Percentiles rank a stretch among this genome's conserved stretches.
Conservation (phyloP, 2,888 invertebrate species). For the Mesopsocus fuscifrons region DNA sequence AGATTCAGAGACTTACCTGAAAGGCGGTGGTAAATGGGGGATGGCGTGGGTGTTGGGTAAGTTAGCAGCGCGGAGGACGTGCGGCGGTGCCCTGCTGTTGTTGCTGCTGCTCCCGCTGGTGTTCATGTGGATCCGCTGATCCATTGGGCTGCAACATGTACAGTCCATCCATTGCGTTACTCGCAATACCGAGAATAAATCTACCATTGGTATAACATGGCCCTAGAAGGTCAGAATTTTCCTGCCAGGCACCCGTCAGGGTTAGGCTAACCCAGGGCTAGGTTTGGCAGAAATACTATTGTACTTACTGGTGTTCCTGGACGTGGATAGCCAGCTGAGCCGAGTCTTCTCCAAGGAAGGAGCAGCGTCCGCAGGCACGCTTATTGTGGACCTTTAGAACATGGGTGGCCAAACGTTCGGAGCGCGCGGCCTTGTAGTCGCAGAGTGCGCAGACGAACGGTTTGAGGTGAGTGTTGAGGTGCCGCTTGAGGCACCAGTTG, state of each 20-base stretch:
- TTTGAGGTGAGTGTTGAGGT: conserved; percentile 82
- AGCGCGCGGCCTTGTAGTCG: conserved; percentile 84
- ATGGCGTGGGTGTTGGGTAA: neutral
- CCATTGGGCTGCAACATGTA: conserved; percentile 33
- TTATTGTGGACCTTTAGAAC: conserved; percentile 84
- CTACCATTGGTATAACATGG: neutral
- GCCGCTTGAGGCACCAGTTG: conserved; percentile 84
- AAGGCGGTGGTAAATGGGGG: neutral
- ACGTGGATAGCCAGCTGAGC: conserved; percentile 57
- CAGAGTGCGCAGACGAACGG: conserved; percentile 79
- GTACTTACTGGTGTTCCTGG: conserved; percentile 28
- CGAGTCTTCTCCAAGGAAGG: conserved; percentile 68
- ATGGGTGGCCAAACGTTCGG: conserved; percentile 76
- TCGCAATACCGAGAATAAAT: neutral
- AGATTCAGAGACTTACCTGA: neutral
- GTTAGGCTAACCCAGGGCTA: no score
- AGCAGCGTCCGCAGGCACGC: conserved; percentile 74
- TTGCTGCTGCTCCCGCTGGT: no score
- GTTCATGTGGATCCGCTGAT: conserved; percentile 38
- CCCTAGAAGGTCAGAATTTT: neutral
- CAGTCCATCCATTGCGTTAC: neutral
- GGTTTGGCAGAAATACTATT: no score
- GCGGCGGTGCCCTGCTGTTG: conserved; percentile 21
- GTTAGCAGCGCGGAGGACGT: conserved; percentile 25
- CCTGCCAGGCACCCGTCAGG: no score